Percentiles rank a stretch among this genome's conserved stretches.
phyloP scores from a whole-genome alignment of 1,140 invertebrate species.

The Neoseiulus cucumeris region DNA sequence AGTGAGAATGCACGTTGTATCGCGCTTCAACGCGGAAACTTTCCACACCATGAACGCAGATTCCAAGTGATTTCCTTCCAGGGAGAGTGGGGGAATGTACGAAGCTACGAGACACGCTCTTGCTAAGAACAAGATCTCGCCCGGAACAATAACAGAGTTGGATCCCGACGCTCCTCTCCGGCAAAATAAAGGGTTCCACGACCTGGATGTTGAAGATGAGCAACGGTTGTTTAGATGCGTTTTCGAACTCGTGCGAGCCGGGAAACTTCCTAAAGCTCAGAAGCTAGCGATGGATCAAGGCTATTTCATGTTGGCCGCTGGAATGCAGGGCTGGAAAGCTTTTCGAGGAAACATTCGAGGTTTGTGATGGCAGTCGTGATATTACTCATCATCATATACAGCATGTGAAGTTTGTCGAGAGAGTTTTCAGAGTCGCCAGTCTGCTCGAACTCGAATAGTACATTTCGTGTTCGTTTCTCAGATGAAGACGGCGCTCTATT shows the following conservation, averaged over 20 bases:
- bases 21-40: too few relatives aligned
- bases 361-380: neutral
- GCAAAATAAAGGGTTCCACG: conserved; percentile 48
- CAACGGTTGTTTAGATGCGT: conserved; percentile 43
- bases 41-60: too few relatives aligned
- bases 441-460: too few relatives aligned
- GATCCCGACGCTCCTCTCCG: conserved; percentile 81
- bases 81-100: neutral
- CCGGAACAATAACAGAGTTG: conserved; percentile 30
- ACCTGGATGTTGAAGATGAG: conserved; percentile 72
- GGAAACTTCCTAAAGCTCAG: conserved; percentile 60
- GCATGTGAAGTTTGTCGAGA: too few relatives aligned
- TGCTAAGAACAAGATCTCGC: too few relatives aligned
- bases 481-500: conserved; percentile 16
- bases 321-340: conserved; percentile 61
- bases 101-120: neutral
- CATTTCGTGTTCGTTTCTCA: too few relatives aligned
- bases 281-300: conserved; percentile 59
- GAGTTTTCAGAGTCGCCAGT: too few relatives aligned
- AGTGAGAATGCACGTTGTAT: too few relatives aligned
- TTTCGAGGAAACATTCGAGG: neutral
- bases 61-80: neutral
- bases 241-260: conserved; percentile 59
- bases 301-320: conserved; percentile 68
- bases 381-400: too few relatives aligned